Evolutionary conservation across 2,113 vertebrate species (phyloP).

Genomic region (Oryzias curvinotus): DNA sequence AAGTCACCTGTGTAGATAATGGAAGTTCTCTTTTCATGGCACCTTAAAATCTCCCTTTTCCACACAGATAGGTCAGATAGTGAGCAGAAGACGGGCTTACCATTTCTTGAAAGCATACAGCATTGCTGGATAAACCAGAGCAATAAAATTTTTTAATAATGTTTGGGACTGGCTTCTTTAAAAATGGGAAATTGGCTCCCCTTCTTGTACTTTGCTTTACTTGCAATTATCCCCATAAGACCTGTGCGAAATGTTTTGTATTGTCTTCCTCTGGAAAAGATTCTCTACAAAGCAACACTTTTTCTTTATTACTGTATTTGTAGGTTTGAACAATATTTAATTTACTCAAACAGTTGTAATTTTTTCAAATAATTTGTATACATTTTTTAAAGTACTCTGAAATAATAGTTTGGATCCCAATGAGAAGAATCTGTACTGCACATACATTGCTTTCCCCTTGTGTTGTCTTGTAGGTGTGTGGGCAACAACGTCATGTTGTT

Average conservation of each 20-base stretch:
- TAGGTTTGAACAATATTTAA: too few relatives aligned
- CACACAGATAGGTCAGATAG: conserved; percentile 33
- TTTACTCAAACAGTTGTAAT: too few relatives aligned
- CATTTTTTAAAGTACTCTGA: too few relatives aligned
- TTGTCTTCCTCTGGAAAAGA: too few relatives aligned
- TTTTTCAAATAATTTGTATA: too few relatives aligned
- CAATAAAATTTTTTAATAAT: neutral
- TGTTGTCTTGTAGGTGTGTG: conserved; percentile 75
- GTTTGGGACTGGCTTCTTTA: neutral
- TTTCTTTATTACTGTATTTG: too few relatives aligned
- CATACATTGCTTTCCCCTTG: neutral
- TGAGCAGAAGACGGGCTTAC: conserved; percentile 33
- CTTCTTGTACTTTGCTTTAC: neutral
- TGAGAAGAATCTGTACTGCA: too few relatives aligned
- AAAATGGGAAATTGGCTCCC: neutral
- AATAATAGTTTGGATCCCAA: too few relatives aligned
- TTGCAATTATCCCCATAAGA: too few relatives aligned
- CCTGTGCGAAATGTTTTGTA: too few relatives aligned
- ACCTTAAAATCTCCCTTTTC: conserved; percentile 29
- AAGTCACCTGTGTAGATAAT: conserved; percentile 63
- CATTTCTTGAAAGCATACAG: conserved; percentile 17
- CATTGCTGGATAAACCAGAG: conserved; percentile 7
- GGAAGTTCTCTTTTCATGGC: conserved; percentile 28
- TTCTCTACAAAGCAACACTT: too few relatives aligned
- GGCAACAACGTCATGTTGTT: conserved; percentile 86